Percentiles rank a stretch among this genome's conserved stretches.
phyloP scores from a whole-genome alignment of 2,888 invertebrate genomes.

The Parnassius orleans region DNA sequence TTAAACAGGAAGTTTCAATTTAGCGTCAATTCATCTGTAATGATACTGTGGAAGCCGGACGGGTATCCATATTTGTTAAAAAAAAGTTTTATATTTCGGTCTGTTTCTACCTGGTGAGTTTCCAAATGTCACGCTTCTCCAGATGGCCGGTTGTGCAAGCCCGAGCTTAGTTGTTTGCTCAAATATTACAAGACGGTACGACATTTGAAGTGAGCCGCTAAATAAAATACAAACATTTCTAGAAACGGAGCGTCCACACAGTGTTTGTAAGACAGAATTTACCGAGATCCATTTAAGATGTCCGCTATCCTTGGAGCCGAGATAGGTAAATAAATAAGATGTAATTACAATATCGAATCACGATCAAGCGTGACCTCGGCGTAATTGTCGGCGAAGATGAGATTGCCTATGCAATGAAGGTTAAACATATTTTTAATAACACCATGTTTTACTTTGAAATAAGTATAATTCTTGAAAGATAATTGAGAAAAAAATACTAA shows the following conservation, averaged over 20 bases:
- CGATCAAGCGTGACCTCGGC: slow-evolving; percentile 62
- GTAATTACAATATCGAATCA: slow-evolving; percentile 76
- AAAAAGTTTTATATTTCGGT: slow-evolving; percentile 60
- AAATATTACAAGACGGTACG: slow-evolving; percentile 79
- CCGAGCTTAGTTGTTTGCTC: slow-evolving; percentile 64
- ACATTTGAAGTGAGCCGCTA: slow-evolving; percentile 79
- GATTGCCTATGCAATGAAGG: slow-evolving; percentile 59
- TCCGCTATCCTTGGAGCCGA: slow-evolving; percentile 71
- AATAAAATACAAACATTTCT: slow-evolving; percentile 76
- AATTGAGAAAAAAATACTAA: neutral
- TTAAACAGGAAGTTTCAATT: slow-evolving; percentile 78
- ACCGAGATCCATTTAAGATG: slow-evolving; percentile 72
- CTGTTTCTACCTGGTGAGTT: slow-evolving; percentile 52
- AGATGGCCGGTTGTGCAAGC: slow-evolving; percentile 77
- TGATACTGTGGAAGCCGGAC: slow-evolving; percentile 62
- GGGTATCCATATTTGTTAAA: slow-evolving; percentile 47
- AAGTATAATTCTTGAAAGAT: neutral
- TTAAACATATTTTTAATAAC: slow-evolving; percentile 33
- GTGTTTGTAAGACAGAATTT: slow-evolving; percentile 61
- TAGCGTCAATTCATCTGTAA: slow-evolving; percentile 76
- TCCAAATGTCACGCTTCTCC: slow-evolving; percentile 73
- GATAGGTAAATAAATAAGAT: slow-evolving; percentile 71
- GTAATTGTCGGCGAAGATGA: slow-evolving; percentile 67
- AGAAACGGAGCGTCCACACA: slow-evolving; percentile 57
- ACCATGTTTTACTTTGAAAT: slow-evolving; percentile 2